Evolutionary conservation across 1,140 invertebrate genomes (phyloP).

Genomic region (Lucilia cuprina): DNA sequence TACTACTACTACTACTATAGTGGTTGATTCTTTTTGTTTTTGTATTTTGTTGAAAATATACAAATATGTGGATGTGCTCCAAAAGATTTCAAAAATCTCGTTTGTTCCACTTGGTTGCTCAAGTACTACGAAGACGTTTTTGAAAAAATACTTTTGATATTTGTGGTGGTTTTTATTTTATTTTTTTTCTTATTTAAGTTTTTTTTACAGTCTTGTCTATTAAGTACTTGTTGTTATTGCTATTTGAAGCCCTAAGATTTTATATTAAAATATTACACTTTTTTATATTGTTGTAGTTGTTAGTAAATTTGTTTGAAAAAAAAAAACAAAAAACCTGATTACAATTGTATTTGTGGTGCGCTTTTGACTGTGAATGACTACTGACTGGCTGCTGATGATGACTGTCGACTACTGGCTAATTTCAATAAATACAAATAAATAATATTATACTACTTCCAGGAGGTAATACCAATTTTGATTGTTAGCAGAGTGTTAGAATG

Average conservation of each 20-base stretch:
- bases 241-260: not conserved
- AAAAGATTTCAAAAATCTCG: slow-evolving; percentile 63
- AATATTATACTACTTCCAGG: not conserved
- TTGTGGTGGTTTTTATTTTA: not conserved
- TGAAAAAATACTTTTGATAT: slow-evolving; percentile 30
- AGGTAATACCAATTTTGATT: too few species aligned
- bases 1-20: not conserved
- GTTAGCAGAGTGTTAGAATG: too few species aligned
- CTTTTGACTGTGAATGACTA: not conserved
- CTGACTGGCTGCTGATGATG: not conserved
- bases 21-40: not conserved
- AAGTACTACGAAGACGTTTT: slow-evolving; percentile 46
- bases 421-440: not conserved
- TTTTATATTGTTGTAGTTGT: not conserved
- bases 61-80: slow-evolving; percentile 62
- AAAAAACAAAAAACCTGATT: too few species aligned
- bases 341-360: not conserved
- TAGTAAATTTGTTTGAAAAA: not conserved
- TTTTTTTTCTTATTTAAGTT: not conserved
- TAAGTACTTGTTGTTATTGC: not conserved
- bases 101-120: slow-evolving; percentile 62
- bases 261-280: not conserved
- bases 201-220: not conserved
- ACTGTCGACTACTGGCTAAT: not conserved
- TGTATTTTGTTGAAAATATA: not conserved